phyloP scores from a whole-genome alignment of 1,140 invertebrate genomes.

The Portunus trituberculatus region DNA sequence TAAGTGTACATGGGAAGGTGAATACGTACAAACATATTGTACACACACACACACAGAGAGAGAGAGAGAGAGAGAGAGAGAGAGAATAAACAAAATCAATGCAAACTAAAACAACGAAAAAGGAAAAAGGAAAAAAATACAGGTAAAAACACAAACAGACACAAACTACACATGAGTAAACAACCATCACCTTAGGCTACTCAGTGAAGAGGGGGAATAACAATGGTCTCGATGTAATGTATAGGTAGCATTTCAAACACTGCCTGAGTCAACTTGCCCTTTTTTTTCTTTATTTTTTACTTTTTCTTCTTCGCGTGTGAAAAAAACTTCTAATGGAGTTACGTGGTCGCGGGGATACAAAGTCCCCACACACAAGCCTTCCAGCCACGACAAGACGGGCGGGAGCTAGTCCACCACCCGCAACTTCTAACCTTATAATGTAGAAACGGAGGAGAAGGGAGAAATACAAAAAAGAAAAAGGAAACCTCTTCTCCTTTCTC shows the following conservation, averaged over 20 bases:
- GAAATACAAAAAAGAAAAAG: background rate
- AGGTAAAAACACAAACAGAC: background rate
- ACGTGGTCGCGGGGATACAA: background rate
- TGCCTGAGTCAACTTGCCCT: too few species aligned
- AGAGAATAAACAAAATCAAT: background rate
- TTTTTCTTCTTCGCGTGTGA: background rate
- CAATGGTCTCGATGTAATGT: too few species aligned
- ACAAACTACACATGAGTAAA: background rate
- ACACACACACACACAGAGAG: background rate
- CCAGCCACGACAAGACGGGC: too few species aligned
- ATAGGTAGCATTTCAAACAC: too few species aligned
- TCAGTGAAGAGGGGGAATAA: too few species aligned
- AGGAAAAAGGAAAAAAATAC: background rate
- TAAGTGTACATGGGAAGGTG: too few species aligned
- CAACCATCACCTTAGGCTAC: background rate
- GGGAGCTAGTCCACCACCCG: too few species aligned
- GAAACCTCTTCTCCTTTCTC: background rate
- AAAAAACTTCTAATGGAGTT: background rate
- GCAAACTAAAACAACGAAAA: background rate
- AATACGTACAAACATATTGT: too few species aligned
- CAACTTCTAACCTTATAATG: background rate
- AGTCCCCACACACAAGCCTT: too few species aligned
- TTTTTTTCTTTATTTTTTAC: background rate
- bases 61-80: too few species aligned
- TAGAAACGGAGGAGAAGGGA: background rate